These are phyloP conservation scores for Drosophila equinoxialis DNA, from an alignment of 1,140 invertebrate genomes.

Conservation along the genomic window DNA sequence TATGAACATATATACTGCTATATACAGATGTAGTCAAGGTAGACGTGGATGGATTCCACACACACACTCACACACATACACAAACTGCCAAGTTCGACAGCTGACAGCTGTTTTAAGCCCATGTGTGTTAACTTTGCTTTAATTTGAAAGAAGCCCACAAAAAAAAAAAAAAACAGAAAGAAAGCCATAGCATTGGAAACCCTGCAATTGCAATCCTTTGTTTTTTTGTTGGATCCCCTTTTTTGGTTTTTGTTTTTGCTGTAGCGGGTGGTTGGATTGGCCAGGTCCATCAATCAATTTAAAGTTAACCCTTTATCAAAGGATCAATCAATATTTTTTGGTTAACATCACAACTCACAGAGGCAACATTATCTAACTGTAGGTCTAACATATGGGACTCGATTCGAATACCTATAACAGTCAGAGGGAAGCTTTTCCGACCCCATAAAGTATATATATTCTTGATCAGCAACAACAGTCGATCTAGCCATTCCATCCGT, in stretches of 20 bases:
- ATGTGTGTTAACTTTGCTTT: constrained; percentile 7
- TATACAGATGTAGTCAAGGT: background rate
- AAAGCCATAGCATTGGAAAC: background rate
- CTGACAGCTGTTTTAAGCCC: constrained; percentile 10
- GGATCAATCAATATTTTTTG: background rate
- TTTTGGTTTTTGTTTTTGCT: background rate
- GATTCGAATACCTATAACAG: too few species aligned
- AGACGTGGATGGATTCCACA: background rate
- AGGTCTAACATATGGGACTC: too few species aligned
- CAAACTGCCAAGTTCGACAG: constrained; percentile 1
- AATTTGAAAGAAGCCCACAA: constrained; percentile 10
- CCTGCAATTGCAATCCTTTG: constrained; percentile 6
- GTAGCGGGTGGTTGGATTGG: background rate
- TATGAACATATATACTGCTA: too few species aligned
- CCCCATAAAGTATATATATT: too few species aligned
- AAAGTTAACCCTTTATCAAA: background rate
- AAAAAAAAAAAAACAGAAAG: background rate
- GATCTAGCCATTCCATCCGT: too few species aligned
- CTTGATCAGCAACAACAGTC: too few species aligned
- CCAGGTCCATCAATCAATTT: background rate
- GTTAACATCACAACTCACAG: background rate
- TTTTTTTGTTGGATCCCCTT: background rate
- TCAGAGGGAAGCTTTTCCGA: too few species aligned
- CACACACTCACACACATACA: background rate
- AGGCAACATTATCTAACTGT: background rate